phyloP scores from a whole-genome alignment of 2,113 vertebrate genomes.

The Cinclus mexicanus region DNA sequence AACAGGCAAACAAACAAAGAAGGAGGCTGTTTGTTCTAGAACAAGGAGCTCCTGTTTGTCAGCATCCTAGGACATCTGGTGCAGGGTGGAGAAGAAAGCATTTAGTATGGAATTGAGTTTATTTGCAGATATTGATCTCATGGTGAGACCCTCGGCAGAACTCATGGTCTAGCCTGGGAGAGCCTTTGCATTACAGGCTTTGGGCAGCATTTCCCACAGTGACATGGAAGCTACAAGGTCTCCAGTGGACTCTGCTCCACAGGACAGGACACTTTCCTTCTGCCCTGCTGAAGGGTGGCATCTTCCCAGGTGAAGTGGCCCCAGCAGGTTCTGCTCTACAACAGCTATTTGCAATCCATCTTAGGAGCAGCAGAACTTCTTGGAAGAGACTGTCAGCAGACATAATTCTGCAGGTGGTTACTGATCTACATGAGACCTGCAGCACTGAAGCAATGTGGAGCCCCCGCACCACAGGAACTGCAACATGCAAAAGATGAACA shows the following conservation, averaged over 20 bases:
- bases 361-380: background rate
- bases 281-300: fast-evolving
- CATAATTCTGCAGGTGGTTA: background rate
- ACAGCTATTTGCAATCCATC: background rate
- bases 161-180: background rate
- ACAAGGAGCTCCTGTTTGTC: background rate
- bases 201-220: background rate
- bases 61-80: slow-evolving; percentile 20
- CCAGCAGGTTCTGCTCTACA: background rate
- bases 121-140: background rate
- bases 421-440: fast-evolving
- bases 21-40: slow-evolving; percentile 31
- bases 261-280: background rate
- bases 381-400: background rate
- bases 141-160: background rate
- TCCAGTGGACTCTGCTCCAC: fast-evolving
- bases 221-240: fast-evolving
- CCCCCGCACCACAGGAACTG: background rate
- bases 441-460: background rate
- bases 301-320: background rate
- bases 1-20: slow-evolving; percentile 43
- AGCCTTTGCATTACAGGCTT: fast-evolving
- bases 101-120: background rate
- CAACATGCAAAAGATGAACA: background rate
- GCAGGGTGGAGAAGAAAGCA: background rate